These are phyloP conservation scores for Aphelocoma californica DNA, from an alignment of 2,797 vertebrate species.

Conservation along the genomic window DNA sequence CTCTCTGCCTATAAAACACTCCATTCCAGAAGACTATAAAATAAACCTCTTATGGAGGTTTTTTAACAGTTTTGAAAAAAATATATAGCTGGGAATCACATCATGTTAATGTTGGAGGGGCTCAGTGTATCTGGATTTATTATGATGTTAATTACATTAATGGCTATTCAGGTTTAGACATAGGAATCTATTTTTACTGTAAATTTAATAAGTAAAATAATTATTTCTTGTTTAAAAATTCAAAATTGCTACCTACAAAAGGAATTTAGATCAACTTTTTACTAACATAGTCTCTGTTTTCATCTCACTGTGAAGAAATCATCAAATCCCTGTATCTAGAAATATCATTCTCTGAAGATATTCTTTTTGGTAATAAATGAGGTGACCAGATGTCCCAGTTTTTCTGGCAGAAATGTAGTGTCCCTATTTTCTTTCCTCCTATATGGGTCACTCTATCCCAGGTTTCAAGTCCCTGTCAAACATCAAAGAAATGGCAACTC, in stretches of 20 bases:
- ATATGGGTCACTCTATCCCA: not conserved
- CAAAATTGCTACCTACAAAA: not conserved
- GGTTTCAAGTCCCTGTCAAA: slow-evolving; percentile 5
- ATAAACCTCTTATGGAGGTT: not conserved
- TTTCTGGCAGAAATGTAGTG: not conserved
- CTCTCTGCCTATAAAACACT: not conserved
- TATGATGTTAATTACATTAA: not conserved
- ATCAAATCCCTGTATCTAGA: not conserved
- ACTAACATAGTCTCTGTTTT: not conserved
- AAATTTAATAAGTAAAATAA: not conserved
- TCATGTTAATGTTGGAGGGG: not conserved
- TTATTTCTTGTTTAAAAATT: not conserved
- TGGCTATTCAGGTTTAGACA: not conserved
- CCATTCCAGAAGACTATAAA: not conserved
- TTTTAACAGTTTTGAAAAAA: not conserved
- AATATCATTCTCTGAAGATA: not conserved
- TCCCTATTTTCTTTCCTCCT: slow-evolving; percentile 7
- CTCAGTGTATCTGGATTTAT: not conserved
- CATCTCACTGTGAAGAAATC: not conserved
- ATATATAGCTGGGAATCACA: not conserved
- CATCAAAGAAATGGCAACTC: not conserved
- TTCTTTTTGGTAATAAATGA: slow-evolving; percentile 10
- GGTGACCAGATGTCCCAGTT: slow-evolving; percentile 16
- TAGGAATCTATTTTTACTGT: not conserved
- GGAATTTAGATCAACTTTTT: not conserved